Evolutionary conservation across 2,888 invertebrate species (phyloP), one percentile per base, ranked within the genome.

Genomic region (Drosophila bunnanda): DNA sequence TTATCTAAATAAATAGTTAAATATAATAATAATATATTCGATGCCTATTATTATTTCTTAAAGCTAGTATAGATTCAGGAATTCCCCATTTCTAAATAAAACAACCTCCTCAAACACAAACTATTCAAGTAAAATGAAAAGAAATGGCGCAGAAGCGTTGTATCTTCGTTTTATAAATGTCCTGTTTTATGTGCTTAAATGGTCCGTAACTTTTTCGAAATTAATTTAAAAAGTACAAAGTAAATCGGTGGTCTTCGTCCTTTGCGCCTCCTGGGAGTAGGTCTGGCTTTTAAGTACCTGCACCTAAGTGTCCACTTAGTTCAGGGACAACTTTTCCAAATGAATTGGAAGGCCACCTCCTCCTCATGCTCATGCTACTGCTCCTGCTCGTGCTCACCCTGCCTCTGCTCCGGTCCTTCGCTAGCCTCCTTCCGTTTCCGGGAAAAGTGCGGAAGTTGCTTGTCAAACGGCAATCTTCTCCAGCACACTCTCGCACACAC

Each of bases 381-480:
- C n/a, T n/a, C n/a, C n/a, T 50, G 17, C 48, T 39, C 32, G 22
- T 12, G 25, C 52, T 34, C 25, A 1, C 4, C n/a, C 30, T n/a
- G n/a, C 20, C 17, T 4, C 41, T 17, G n/a, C 9, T 8, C 36
- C 28, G 12, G 48, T 32, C 20, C 53, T 36, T 20, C 20, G 20
- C 46, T 22, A 22, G 52, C 43, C 65, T 20, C 38, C 46, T 44
- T 57, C 67, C 56, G 69, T 54, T 54, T 61, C 71, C 64, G 75
- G 57, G 68, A 75, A 66, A 70, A 72, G 74, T 59, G 67, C 82
- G 80, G 80, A 84, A 76, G 82, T 79, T 76, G 78, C 83, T 81
- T 85, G 88, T 88, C 82, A 85, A 85, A 79, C 72, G 80, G 73
- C 82, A 80, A 78, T 80, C 77, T 70, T 68, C 48, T 22, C 41